Evolutionary conservation across 2,888 invertebrate genomes (phyloP).

Genomic region (Schizaphis graminum): DNA sequence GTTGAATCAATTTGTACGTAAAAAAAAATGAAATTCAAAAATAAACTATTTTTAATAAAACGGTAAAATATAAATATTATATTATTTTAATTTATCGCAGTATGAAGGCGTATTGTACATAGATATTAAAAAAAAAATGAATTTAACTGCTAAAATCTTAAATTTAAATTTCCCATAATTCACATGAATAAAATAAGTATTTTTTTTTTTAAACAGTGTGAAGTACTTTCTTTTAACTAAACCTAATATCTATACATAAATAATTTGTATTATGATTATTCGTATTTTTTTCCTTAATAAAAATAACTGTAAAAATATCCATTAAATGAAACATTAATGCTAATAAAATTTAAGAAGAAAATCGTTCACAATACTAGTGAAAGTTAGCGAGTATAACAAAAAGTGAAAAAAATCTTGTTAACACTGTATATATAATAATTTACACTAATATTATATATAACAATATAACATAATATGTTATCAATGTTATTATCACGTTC

Average conservation of each 20-base stretch:
- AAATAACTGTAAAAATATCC: background rate
- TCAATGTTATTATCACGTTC: background rate
- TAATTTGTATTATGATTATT: background rate
- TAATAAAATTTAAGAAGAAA: slow-evolving; percentile 17
- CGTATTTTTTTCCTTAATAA: background rate
- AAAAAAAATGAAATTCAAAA: background rate
- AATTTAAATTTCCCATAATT: background rate
- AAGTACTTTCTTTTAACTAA: background rate
- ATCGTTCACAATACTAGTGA: slow-evolving; percentile 27
- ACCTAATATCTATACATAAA: background rate
- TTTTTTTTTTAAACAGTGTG: background rate
- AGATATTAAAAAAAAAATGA: background rate
- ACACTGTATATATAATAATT: background rate
- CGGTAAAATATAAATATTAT: background rate
- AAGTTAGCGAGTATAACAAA: slow-evolving; percentile 24
- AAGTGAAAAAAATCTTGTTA: slow-evolving; percentile 39
- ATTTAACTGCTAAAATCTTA: background rate
- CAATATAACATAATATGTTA: background rate
- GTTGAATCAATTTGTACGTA: background rate
- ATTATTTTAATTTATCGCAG: background rate
- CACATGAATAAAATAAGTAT: background rate
- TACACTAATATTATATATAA: background rate
- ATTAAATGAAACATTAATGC: background rate
- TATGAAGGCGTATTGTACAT: background rate
- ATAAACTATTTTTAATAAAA: background rate